Percentiles rank a stretch among this genome's conserved stretches.
Conservation (phyloP, 2,113 vertebrate species). For the Myotis davidii region DNA sequence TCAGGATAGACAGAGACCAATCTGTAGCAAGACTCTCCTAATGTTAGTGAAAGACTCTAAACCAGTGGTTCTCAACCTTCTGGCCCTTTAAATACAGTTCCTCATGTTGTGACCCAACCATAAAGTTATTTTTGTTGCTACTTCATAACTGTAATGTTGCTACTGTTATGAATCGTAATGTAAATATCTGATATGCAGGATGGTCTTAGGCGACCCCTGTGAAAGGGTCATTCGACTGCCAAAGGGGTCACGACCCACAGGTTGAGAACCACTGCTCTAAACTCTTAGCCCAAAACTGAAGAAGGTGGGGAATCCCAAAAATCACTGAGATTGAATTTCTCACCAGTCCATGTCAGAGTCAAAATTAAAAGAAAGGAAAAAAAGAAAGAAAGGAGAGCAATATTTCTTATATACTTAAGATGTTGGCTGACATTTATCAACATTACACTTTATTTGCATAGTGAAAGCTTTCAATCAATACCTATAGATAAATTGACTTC, state of each 20-base stretch:
- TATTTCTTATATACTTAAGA: not conserved
- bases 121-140: no score
- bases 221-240: no score
- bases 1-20: not conserved
- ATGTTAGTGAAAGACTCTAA: not conserved
- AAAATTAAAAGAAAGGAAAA: slow-evolving; percentile 42
- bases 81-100: no score
- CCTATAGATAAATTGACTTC: not conserved
- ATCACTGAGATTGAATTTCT: not conserved
- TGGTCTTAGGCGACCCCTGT: no score
- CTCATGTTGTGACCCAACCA: no score
- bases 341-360: not conserved
- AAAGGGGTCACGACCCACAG: no score
- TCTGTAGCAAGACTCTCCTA: not conserved
- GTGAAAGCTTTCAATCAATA: not conserved
- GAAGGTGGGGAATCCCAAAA: not conserved
- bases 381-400: not conserved
- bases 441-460: not conserved
- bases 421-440: not conserved
- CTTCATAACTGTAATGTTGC: no score
- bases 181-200: no score
- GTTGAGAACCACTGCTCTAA: not conserved
- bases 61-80: not conserved
- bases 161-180: no score
- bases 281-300: not conserved